phyloP scores from a whole-genome alignment of 2,888 invertebrate genomes.

The Metacarcinus magister region DNA sequence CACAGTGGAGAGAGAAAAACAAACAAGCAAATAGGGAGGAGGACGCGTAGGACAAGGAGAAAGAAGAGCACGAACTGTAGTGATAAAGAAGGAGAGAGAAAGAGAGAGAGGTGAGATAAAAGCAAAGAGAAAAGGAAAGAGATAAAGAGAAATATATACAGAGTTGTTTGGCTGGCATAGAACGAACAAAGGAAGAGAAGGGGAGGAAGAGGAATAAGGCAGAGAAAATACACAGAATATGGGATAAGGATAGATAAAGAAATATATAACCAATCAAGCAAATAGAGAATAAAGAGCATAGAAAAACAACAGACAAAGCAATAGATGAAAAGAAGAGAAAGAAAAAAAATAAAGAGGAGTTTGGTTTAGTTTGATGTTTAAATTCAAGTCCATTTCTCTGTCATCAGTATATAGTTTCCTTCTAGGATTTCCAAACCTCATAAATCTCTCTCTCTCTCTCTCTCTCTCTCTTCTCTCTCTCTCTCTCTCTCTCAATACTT shows the following conservation, averaged over 20 bases:
- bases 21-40: neutral
- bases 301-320: neutral
- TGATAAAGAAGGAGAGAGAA: neutral
- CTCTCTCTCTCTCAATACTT: too few species aligned
- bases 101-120: neutral
- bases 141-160: neutral
- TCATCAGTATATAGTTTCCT: too few species aligned
- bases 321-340: neutral
- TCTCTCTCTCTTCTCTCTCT: constrained; percentile 18
- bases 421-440: neutral
- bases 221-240: neutral
- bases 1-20: neutral
- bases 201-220: neutral
- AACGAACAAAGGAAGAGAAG: neutral
- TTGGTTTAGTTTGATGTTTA: neutral
- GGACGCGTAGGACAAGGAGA: neutral
- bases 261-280: too few species aligned
- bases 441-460: neutral
- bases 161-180: neutral
- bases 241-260: neutral
- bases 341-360: neutral
- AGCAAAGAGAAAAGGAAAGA: neutral
- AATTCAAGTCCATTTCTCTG: too few species aligned
- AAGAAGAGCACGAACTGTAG: neutral
- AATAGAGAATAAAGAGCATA: too few species aligned